A percentile compares a stretch with the other conserved stretches of the same genome.
phyloP scores from a whole-genome alignment of 2,797 vertebrate species.

The Erethizon dorsatum region DNA sequence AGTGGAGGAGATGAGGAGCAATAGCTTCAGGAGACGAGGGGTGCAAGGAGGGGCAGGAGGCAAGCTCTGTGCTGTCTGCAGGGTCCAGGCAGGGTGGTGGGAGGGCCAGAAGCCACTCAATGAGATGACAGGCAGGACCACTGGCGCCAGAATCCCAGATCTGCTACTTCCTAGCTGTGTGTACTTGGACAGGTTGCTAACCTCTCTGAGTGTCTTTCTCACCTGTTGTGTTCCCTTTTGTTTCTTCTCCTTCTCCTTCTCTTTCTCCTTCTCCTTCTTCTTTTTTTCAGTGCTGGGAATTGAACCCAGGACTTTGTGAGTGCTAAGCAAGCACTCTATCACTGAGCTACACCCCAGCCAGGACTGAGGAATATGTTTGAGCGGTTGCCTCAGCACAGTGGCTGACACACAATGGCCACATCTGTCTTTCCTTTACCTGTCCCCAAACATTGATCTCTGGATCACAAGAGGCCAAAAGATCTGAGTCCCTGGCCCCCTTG shows the following conservation, averaged over 20 bases:
- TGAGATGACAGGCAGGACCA: neutral
- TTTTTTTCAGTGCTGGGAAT: neutral
- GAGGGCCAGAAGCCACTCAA: neutral
- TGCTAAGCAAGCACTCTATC: neutral
- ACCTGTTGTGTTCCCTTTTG: neutral
- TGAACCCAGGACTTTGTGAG: neutral
- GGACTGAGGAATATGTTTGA: neutral
- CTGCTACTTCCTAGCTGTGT: neutral
- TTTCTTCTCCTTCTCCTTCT: neutral
- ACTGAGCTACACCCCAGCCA: neutral
- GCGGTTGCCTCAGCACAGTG: neutral
- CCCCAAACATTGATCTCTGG: neutral
- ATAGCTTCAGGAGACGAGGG: too few relatives aligned
- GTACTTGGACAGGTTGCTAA: neutral
- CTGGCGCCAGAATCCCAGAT: neutral
- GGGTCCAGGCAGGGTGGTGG: neutral
- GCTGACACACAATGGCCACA: neutral
- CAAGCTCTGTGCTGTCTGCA: neutral
- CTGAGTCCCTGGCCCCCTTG: neutral
- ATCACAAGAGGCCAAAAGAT: neutral
- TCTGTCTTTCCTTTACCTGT: neutral
- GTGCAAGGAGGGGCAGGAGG: too few relatives aligned
- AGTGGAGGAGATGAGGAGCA: neutral
- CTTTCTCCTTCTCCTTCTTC: too few relatives aligned
- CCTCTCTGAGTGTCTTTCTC: conserved; percentile 8